Evolutionary conservation across 2,888 invertebrate species (phyloP).

Genomic region (Nephrotoma flavescens): DNA sequence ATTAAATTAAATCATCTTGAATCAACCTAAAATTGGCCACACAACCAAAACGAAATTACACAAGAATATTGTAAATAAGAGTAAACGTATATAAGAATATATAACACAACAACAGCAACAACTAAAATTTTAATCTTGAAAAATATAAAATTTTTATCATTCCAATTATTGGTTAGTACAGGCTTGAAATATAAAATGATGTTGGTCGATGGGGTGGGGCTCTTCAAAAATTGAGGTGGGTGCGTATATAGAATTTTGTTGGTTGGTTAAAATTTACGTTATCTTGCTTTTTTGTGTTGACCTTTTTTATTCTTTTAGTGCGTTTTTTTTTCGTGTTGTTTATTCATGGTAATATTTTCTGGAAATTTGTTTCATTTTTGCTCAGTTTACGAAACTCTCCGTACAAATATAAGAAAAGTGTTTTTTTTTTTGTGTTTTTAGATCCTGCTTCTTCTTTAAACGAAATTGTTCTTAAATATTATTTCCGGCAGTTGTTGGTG

Average conservation of each 20-base stretch:
- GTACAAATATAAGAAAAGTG: not conserved
- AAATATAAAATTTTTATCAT: not conserved
- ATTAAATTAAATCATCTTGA: not conserved
- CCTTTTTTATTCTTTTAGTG: not conserved
- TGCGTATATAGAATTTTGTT: not conserved
- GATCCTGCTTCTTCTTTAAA: not conserved
- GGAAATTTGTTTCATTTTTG: not conserved
- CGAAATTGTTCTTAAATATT: not conserved
- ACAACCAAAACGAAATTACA: not conserved
- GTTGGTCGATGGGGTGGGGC: not conserved
- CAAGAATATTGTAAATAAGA: not conserved
- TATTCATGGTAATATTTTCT: not conserved
- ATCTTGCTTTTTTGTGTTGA: not conserved
- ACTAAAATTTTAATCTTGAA: not conserved
- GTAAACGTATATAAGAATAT: not conserved
- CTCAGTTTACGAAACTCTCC: not conserved
- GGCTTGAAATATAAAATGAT: not conserved
- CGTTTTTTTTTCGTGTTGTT: not conserved
- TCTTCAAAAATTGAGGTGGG: not conserved
- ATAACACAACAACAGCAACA: not conserved
- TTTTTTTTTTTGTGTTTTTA: not conserved
- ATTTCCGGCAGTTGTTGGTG: not conserved
- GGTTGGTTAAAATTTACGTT: not conserved
- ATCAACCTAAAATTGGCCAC: not conserved
- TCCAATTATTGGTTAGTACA: not conserved